A percentile compares a stretch with the other conserved stretches of the same genome.
phyloP scores from a whole-genome alignment of 1,140 invertebrate genomes.

The Akabosia matsudoensis region DNA sequence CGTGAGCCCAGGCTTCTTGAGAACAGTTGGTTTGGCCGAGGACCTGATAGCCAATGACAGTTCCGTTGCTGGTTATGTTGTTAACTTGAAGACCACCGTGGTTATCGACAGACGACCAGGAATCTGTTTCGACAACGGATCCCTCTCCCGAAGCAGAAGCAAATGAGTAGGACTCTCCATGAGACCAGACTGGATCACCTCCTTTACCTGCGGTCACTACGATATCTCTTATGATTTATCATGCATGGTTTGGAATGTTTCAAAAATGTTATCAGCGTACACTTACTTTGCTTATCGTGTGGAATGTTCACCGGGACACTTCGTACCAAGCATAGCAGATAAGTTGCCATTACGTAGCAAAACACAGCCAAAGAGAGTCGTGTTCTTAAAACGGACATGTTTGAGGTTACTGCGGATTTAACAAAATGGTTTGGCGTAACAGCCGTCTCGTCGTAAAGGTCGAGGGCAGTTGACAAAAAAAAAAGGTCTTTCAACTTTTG shows the following conservation, averaged over 20 bases:
- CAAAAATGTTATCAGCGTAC: too few species aligned
- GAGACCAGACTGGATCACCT: not conserved
- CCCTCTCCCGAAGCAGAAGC: not conserved
- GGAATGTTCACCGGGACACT: too few species aligned
- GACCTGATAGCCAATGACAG: not conserved
- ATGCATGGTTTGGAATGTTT: not conserved
- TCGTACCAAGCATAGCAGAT: too few species aligned
- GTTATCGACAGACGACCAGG: not conserved
- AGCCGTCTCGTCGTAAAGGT: too few species aligned
- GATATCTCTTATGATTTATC: not conserved
- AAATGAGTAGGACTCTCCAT: not conserved
- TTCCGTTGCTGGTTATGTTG: not conserved
- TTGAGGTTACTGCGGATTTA: too few species aligned
- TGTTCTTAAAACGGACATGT: too few species aligned
- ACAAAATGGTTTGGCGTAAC: too few species aligned
- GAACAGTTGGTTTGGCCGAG: not conserved
- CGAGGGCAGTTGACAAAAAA: too few species aligned
- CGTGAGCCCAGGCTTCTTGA: not conserved
- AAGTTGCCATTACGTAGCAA: too few species aligned
- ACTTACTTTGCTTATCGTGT: too few species aligned
- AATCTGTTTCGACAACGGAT: not conserved
- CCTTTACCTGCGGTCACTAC: not conserved
- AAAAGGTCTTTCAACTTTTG: too few species aligned
- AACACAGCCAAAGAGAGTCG: too few species aligned
- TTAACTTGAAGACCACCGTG: not conserved